phyloP scores from a whole-genome alignment of 2,113 vertebrate species.

The Microtus richardsoni region DNA sequence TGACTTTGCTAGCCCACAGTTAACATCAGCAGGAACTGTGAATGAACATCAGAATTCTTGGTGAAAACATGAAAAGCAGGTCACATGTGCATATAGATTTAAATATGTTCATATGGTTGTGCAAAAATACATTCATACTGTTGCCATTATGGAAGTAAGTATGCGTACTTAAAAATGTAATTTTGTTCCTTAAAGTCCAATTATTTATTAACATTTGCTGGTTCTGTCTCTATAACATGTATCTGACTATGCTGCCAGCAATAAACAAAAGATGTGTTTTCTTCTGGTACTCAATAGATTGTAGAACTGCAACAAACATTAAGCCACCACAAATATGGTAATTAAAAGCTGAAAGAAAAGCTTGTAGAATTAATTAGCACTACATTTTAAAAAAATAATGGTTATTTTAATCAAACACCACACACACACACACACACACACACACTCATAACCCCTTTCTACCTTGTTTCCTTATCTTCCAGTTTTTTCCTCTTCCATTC shows the following conservation, averaged over 20 bases:
- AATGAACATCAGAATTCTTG: conserved; percentile 45
- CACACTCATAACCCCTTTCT: neutral
- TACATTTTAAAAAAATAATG: neutral
- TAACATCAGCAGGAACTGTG: conserved; percentile 47
- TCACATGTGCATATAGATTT: neutral
- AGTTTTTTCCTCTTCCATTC: neutral
- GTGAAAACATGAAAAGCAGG: conserved; percentile 13
- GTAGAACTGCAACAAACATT: neutral
- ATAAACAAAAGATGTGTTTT: neutral
- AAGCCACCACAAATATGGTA: neutral
- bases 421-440: neutral
- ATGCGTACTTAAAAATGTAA: neutral
- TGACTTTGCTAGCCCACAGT: conserved; percentile 29
- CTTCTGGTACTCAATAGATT: neutral
- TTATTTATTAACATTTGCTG: conserved; percentile 50
- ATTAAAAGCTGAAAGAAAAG: conserved; percentile 54
- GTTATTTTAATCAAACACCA: neutral
- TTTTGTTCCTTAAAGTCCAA: conserved; percentile 3
- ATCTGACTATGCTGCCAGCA: neutral
- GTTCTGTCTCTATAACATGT: neutral
- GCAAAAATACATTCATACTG: neutral
- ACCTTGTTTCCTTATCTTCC: neutral
- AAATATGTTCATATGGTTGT: neutral
- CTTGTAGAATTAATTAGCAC: conserved; percentile 24
- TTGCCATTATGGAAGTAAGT: conserved; percentile 42